These are phyloP conservation scores for Umimayanthus chanpuru DNA, from an alignment of 92 coral and sea anemone genomes.

Conservation along the genomic window DNA sequence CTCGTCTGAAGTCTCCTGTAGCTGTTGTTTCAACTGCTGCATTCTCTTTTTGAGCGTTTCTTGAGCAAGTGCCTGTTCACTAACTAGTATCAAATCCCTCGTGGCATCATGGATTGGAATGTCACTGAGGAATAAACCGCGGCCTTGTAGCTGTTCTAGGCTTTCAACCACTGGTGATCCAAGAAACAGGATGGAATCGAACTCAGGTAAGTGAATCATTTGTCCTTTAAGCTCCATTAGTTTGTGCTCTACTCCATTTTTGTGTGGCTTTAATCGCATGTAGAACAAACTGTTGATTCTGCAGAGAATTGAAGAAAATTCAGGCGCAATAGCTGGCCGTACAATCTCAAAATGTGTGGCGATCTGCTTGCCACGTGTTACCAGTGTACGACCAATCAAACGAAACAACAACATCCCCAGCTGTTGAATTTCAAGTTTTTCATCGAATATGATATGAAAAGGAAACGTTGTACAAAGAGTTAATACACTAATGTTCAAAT, in stretches of 20 bases:
- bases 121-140: constrained; percentile 85
- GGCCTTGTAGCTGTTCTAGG: constrained; percentile 81
- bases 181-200: constrained; percentile 74
- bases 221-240: constrained; percentile 81
- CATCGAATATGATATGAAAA: constrained; percentile 81
- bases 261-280: constrained; percentile 63
- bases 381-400: constrained; percentile 65
- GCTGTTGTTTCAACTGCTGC: constrained; percentile 77
- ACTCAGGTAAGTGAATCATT: constrained; percentile 85
- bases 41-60: constrained; percentile 80
- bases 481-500: constrained; percentile 65
- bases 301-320: constrained; percentile 67
- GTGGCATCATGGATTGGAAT: constrained; percentile 93
- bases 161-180: constrained; percentile 85
- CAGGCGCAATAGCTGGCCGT: constrained; percentile 65
- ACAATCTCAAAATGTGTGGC: constrained; percentile 70
- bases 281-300: constrained; percentile 76
- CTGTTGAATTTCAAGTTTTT: constrained; percentile 75
- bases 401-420: constrained; percentile 79
- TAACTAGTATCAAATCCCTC: constrained; percentile 79
- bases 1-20: constrained; percentile 75
- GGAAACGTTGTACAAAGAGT: constrained; percentile 83
- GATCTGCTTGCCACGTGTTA: constrained; percentile 55
- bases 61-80: constrained; percentile 90
- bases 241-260: constrained; percentile 44